A percentile compares a stretch with the other conserved stretches of the same genome.
Evolutionary conservation across 1,140 invertebrate species (phyloP).

Genomic region (Danaus plexippus): DNA sequence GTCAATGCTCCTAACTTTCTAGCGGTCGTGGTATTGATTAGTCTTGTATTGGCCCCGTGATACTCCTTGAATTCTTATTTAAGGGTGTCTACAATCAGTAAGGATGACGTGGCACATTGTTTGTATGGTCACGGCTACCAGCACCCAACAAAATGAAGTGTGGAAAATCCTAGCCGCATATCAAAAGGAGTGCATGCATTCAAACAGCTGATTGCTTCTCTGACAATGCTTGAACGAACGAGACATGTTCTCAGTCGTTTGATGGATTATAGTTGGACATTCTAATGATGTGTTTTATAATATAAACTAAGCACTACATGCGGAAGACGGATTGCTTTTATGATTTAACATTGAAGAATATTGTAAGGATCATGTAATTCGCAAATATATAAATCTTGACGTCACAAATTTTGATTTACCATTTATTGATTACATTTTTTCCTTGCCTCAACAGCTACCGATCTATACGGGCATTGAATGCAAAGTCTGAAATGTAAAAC

Average conservation of each 20-base stretch:
- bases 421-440: no score
- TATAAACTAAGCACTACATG: no score
- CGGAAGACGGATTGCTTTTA: no score
- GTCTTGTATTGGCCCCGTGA: constrained; percentile 41
- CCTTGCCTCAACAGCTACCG: no score
- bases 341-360: no score
- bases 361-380: no score
- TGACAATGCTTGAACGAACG: constrained; percentile 5
- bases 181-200: constrained; percentile 46
- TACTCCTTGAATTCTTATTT: constrained; percentile 49
- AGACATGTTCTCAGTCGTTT: constrained; percentile 15
- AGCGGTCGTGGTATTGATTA: constrained; percentile 39
- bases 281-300: constrained; percentile 6
- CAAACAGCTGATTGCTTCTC: constrained; percentile 40
- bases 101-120: constrained; percentile 51
- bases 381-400: no score
- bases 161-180: constrained; percentile 49
- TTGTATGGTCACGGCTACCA: constrained; percentile 47
- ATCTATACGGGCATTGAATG: no score
- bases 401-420: no score
- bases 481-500: constrained; percentile 11
- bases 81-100: constrained; percentile 51
- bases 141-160: constrained; percentile 54
- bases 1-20: constrained; percentile 59
- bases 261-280: constrained; percentile 13